These are phyloP conservation scores for Manis pentadactyla DNA, from an alignment of 2,797 vertebrate genomes.

Conservation along the genomic window DNA sequence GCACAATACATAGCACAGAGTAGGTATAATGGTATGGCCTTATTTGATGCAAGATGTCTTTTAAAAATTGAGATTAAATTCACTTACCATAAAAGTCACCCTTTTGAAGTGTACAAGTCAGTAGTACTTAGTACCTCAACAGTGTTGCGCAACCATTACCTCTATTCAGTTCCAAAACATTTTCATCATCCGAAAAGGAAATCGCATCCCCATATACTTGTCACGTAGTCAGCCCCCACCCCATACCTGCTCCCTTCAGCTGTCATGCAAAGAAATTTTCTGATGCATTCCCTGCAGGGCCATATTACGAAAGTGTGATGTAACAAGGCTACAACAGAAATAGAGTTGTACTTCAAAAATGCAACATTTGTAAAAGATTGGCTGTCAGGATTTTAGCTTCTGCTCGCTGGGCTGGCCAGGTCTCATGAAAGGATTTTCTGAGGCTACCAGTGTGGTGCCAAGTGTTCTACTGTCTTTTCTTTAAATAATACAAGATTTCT, in stretches of 20 bases:
- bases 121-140: background rate
- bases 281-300: background rate
- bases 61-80: background rate
- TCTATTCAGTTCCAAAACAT: background rate
- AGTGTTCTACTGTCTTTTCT: slow-evolving; percentile 28
- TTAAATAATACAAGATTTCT: slow-evolving; percentile 71
- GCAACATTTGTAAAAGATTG: background rate
- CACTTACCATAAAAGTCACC: background rate
- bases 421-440: slow-evolving; percentile 50
- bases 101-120: background rate
- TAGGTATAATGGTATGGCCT: background rate
- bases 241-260: background rate
- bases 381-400: background rate
- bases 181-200: background rate
- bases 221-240: background rate
- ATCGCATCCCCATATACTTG: background rate
- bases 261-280: background rate
- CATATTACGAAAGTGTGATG: background rate
- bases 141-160: background rate
- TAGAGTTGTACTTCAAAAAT: slow-evolving; percentile 17
- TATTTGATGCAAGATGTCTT: background rate
- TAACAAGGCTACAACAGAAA: background rate
- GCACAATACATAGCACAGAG: background rate
- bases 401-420: background rate
- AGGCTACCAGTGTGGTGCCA: background rate